These are phyloP conservation scores for Acanthosepion esculentum DNA, from an alignment of 2,888 invertebrate genomes.

Conservation along the genomic window DNA sequence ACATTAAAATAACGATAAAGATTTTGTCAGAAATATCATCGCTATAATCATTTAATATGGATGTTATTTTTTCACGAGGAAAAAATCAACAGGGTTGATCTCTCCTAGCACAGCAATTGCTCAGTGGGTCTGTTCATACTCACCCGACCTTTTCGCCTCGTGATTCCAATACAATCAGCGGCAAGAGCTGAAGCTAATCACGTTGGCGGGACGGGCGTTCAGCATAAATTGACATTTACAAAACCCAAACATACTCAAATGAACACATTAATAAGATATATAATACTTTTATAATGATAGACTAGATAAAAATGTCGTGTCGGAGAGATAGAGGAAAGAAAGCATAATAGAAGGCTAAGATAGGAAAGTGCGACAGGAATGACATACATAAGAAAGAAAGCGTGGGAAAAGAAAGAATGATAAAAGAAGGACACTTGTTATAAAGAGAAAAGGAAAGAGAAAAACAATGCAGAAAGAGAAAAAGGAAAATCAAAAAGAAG, in stretches of 20 bases:
- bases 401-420: too few relatives aligned
- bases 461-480: too few relatives aligned
- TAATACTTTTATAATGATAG: background rate
- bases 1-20: too few relatives aligned
- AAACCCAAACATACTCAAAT: constrained; percentile 33
- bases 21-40: background rate
- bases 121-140: background rate
- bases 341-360: background rate
- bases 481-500: background rate
- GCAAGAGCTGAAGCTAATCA: background rate
- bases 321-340: background rate
- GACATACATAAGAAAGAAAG: too few relatives aligned
- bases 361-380: too few relatives aligned
- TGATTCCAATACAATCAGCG: background rate
- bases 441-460: too few relatives aligned
- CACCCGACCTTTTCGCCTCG: background rate
- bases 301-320: background rate
- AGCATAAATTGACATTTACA: constrained; percentile 22
- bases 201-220: background rate
- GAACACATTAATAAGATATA: constrained; percentile 33
- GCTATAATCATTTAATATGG: background rate
- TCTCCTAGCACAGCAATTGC: background rate
- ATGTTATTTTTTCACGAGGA: background rate
- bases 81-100: background rate
- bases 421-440: too few relatives aligned